phyloP scores from a whole-genome alignment of 2,888 invertebrate species.

The Tenthredo livida region DNA sequence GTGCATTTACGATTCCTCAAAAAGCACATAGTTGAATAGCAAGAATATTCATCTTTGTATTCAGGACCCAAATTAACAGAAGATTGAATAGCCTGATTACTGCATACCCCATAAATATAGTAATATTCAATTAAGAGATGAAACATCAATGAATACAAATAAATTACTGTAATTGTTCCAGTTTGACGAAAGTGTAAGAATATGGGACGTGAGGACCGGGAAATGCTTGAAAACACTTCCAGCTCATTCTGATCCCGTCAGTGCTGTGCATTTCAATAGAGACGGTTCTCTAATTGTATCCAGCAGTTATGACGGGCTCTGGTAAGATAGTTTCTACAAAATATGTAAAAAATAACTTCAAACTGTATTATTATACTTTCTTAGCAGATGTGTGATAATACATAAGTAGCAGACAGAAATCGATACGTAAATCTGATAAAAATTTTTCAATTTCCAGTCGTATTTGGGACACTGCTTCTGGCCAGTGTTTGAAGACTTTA shows the following conservation, averaged over 20 bases:
- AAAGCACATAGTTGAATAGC: background rate
- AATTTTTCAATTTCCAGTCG: constrained; percentile 83
- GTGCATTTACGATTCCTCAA: background rate
- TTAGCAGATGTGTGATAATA: background rate
- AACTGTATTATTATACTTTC: background rate
- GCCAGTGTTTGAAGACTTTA: constrained; percentile 98
- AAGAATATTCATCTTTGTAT: background rate
- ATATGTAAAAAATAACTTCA: background rate
- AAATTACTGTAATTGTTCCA: constrained; percentile 67
- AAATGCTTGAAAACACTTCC: constrained; percentile 99
- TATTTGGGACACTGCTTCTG: constrained; percentile 99
- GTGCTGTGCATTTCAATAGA: constrained; percentile 98
- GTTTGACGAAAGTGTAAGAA: constrained; percentile 99
- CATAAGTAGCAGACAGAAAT: background rate
- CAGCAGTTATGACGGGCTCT: constrained; percentile 98
- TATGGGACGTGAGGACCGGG: constrained; percentile 99
- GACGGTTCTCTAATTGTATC: constrained; percentile 99
- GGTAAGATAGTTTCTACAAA: constrained; percentile 80
- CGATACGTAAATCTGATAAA: background rate
- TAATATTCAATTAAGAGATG: background rate
- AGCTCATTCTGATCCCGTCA: constrained; percentile 99
- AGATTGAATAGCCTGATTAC: background rate
- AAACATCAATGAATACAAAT: background rate
- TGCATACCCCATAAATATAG: background rate
- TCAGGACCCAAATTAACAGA: background rate